Evolutionary conservation across 2,888 invertebrate genomes (phyloP).

Genomic region (Cataglyphis rosenhaueri): DNA sequence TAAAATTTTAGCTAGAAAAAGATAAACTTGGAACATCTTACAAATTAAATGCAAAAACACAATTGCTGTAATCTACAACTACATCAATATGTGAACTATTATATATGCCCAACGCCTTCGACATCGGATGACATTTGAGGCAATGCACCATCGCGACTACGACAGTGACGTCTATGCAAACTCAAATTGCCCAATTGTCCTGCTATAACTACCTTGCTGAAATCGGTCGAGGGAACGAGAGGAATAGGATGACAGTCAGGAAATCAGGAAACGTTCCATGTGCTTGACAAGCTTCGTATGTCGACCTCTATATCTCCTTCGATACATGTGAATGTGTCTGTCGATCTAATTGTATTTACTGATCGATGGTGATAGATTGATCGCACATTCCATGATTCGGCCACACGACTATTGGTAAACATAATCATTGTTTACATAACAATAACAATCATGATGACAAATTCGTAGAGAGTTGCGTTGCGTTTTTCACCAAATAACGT

Average conservation of each 20-base stretch:
- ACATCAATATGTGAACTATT: not conserved
- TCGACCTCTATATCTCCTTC: conserved; percentile 10
- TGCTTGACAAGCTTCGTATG: conserved; percentile 42
- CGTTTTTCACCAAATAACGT: conserved; percentile 66
- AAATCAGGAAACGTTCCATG: conserved; percentile 47
- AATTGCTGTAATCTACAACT: not conserved
- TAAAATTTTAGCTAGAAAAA: not conserved
- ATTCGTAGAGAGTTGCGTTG: conserved; percentile 49
- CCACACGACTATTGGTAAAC: conserved; percentile 41
- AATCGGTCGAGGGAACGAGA: conserved; percentile 18
- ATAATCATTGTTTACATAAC: conserved; percentile 32
- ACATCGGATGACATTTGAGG: conserved; percentile 30
- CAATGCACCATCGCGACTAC: not conserved
- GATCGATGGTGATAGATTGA: conserved; percentile 34
- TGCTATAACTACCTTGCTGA: conserved; percentile 42
- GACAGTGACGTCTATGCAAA: conserved; percentile 37
- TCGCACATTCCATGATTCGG: conserved; percentile 37
- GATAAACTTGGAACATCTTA: not conserved
- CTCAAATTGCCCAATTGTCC: conserved; percentile 52
- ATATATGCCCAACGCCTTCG: not conserved
- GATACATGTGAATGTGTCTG: conserved; percentile 16
- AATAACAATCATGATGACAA: conserved; percentile 64
- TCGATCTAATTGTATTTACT: conserved; percentile 21
- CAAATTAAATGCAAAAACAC: not conserved
- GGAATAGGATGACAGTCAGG: conserved; percentile 41